phyloP scores from a whole-genome alignment of 2,797 vertebrate species.

The Fistularia commersonii region DNA sequence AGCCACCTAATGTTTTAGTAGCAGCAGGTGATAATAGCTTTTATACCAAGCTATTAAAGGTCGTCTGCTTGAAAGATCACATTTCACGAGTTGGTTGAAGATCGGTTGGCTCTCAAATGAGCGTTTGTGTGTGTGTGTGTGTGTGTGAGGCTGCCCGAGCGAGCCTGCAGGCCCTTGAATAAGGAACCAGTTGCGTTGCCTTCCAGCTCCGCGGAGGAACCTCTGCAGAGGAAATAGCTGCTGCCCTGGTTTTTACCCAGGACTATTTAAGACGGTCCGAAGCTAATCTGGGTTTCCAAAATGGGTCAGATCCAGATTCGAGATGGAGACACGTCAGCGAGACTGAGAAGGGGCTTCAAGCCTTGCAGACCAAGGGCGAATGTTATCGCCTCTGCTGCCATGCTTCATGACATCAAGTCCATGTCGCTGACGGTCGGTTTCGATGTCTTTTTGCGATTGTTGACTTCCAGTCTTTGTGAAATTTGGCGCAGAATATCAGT shows the following conservation, averaged over 20 bases:
- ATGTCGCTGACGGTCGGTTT: no score
- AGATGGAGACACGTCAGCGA: background rate
- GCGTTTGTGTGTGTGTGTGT: background rate
- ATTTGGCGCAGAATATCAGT: no score
- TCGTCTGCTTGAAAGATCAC: background rate
- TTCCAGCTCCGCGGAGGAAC: conserved; percentile 3
- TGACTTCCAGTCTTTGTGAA: no score
- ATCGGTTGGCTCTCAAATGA: background rate
- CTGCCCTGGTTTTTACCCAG: conserved; percentile 47
- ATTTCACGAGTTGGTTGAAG: no score
- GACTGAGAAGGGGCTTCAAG: background rate
- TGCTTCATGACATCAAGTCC: no score
- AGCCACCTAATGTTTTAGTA: conserved; percentile 25
- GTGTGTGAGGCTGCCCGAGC: background rate
- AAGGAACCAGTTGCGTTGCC: conserved; percentile 32
- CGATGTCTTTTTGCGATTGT: no score
- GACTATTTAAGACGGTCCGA: conserved; percentile 23
- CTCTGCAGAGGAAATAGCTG: conserved; percentile 62
- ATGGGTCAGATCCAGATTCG: conserved; percentile 46
- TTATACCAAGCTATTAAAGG: background rate
- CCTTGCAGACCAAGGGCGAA: no score
- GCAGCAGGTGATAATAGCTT: conserved; percentile 22
- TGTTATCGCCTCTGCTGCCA: no score
- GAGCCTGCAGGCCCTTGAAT: conserved; percentile 4
- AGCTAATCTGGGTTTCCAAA: conserved; percentile 57